A percentile compares a stretch with the other conserved stretches of the same genome.
Conservation (phyloP, 2,113 vertebrate species). For the Melanerpes aurifrons region DNA sequence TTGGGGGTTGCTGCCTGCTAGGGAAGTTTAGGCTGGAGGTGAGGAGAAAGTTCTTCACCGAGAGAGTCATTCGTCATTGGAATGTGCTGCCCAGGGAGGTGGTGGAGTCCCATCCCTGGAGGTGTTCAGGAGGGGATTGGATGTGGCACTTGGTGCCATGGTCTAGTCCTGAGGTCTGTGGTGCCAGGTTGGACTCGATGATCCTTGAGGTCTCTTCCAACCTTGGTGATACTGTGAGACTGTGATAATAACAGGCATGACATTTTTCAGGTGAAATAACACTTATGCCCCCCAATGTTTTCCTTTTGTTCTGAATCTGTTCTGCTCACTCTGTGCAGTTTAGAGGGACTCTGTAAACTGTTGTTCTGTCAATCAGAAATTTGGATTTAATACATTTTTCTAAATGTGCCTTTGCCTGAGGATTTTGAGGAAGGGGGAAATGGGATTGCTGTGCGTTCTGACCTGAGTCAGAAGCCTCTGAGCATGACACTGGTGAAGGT, state of each 20-base stretch:
- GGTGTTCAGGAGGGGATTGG: too few relatives aligned
- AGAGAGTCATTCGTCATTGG: too few relatives aligned
- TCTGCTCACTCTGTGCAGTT: neutral
- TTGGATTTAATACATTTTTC: neutral
- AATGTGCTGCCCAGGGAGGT: too few relatives aligned
- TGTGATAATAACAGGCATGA: neutral
- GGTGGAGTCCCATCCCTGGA: too few relatives aligned
- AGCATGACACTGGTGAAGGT: neutral
- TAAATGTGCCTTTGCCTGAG: neutral
- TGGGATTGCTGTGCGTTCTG: accelerated
- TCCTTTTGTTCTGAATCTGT: neutral
- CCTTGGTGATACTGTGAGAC: too few relatives aligned
- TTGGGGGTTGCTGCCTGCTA: neutral
- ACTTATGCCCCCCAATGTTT: neutral
- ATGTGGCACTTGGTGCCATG: too few relatives aligned
- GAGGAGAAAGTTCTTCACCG: too few relatives aligned
- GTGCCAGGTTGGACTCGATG: too few relatives aligned
- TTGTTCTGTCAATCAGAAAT: neutral
- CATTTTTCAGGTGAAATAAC: neutral
- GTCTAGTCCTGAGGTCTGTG: too few relatives aligned
- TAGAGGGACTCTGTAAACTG: neutral
- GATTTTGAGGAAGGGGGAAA: neutral
- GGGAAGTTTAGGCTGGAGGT: too few relatives aligned
- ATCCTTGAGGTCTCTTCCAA: too few relatives aligned
- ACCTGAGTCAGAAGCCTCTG: neutral